A percentile compares a stretch with the other conserved stretches of the same genome.
Evolutionary conservation across 2,888 invertebrate species (phyloP).

Genomic region (Sesamia inferens): DNA sequence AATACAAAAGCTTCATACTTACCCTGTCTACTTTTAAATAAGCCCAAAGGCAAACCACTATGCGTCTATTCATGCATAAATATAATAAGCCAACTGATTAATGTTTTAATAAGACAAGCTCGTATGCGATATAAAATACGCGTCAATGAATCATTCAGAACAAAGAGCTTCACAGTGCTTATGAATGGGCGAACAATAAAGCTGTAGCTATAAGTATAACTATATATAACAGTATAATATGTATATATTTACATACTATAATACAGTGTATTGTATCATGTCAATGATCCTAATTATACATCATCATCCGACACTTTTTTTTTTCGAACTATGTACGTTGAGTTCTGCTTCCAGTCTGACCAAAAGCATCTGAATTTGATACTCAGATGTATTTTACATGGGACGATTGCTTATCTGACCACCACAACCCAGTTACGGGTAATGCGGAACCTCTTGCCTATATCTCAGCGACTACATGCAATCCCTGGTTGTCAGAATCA

Average conservation of each 20-base stretch:
- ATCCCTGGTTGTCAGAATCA: too few species aligned
- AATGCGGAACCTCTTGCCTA: too few species aligned
- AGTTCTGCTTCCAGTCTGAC: too few species aligned
- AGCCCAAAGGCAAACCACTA: neutral
- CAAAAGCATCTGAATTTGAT: too few species aligned
- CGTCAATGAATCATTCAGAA: conserved; percentile 42
- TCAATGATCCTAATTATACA: conserved; percentile 6
- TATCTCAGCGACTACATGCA: too few species aligned
- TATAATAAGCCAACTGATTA: conserved; percentile 34
- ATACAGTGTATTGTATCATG: conserved; percentile 8
- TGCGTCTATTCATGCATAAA: neutral
- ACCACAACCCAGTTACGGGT: too few species aligned
- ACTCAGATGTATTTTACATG: too few species aligned
- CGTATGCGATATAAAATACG: conserved; percentile 35
- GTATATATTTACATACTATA: neutral
- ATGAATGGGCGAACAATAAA: conserved; percentile 47
- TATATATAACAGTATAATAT: neutral
- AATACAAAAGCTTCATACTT: neutral
- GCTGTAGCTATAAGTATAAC: neutral
- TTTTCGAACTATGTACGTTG: too few species aligned
- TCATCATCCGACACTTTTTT: too few species aligned
- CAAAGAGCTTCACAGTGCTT: conserved; percentile 39
- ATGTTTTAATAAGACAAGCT: conserved; percentile 45
- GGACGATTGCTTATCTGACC: too few species aligned
- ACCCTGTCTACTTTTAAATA: neutral